phyloP scores from a whole-genome alignment of 2,888 invertebrate genomes.

The Camponotus fellah region DNA sequence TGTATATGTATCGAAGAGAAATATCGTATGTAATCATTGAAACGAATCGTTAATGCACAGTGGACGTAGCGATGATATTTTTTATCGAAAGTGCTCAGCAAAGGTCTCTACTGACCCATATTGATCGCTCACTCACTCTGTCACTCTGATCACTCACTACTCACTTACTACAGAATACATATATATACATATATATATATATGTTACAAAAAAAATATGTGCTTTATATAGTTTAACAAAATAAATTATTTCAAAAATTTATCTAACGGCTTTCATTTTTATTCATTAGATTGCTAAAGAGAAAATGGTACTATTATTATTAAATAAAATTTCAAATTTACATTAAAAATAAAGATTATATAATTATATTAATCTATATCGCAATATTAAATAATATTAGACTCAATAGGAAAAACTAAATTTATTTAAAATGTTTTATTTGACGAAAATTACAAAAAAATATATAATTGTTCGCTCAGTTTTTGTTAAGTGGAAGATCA shows the following conservation, averaged over 20 bases:
- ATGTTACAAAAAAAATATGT: slow-evolving; percentile 78
- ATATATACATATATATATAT: slow-evolving; percentile 68
- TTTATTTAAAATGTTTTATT: neutral
- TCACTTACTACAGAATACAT: slow-evolving; percentile 74
- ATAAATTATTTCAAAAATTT: slow-evolving; percentile 78
- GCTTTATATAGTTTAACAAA: slow-evolving; percentile 83
- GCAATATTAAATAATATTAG: neutral
- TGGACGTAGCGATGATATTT: slow-evolving; percentile 74
- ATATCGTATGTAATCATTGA: slow-evolving; percentile 39
- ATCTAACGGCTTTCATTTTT: neutral
- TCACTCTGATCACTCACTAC: slow-evolving; percentile 65
- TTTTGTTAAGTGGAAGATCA: neutral
- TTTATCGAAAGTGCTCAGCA: slow-evolving; percentile 79
- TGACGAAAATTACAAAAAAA: neutral
- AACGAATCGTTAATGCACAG: slow-evolving; percentile 47
- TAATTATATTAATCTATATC: neutral
- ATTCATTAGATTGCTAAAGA: neutral
- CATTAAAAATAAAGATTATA: neutral
- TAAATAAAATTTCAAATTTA: neutral
- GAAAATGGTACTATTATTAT: neutral
- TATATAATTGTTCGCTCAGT: neutral
- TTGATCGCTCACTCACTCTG: slow-evolving; percentile 68
- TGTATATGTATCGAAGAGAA: slow-evolving; percentile 39
- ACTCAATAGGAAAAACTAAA: neutral
- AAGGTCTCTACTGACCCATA: slow-evolving; percentile 68